Evolutionary conservation across 92 coral and sea anemone species (phyloP), one percentile per base, ranked within the genome.

Genomic region (Actinernus sp.): DNA sequence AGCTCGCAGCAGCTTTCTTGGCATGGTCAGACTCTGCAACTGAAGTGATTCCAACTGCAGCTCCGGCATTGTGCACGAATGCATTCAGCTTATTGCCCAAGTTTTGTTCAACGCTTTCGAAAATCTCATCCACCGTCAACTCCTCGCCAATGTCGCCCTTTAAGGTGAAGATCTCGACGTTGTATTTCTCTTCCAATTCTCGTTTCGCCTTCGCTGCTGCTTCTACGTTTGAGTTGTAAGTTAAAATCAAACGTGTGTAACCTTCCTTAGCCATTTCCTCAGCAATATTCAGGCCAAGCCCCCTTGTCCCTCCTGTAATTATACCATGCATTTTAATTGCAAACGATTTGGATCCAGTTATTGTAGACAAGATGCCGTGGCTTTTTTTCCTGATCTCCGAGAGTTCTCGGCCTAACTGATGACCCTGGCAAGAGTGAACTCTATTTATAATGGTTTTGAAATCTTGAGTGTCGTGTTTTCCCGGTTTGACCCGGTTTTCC

Each of bases 271-370:
- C 86, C 19, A 88, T 40, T 36, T 76, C 90, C 4, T 76, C 76
- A 3, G 93, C 93, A 0, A 77, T 62, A 33, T 79, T 81, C 46
- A 83, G 64, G 1, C 93, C 93, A 29, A 88, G 68, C 8, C 93
- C 90, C n/a, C 93, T 36, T n/a, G 93, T 83, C 1, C 93, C 93
- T 0, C 93, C 90, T 16, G 93, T 88, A 36, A 88, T 78, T 7
- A 88, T 74, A 10, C 86, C 93, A 39, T 59, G 68, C 86, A 82
- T 88, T 27, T 19, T 57, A 17, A n/a, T n/a, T n/a, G n/a, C n/a
- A n/a, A n/a, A n/a, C n/a, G n/a, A n/a, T n/a, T n/a, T n/a, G n/a
- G n/a, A n/a, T n/a, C n/a, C n/a, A n/a, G n/a, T n/a, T n/a, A n/a
- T n/a, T n/a, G n/a, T n/a, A n/a, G n/a, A n/a, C n/a, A n/a, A n/a